Percentiles rank a stretch among this genome's conserved stretches.
Evolutionary conservation across 2,888 invertebrate species (phyloP).

Genomic region (Mimas tiliae): DNA sequence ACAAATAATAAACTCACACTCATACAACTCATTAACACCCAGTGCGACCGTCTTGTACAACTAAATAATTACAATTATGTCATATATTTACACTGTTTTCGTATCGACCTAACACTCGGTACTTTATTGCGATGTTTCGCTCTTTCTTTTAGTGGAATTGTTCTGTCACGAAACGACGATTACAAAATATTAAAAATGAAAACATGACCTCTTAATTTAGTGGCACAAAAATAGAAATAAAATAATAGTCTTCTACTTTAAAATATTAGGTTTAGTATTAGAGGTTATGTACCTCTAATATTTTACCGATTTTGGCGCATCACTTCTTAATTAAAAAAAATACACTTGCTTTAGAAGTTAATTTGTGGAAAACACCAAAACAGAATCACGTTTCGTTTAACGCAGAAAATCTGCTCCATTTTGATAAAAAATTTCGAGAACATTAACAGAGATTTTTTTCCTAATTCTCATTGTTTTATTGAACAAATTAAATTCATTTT

Average conservation of each 20-base stretch:
- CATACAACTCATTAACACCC: constrained; percentile 66
- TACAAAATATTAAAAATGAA: background rate
- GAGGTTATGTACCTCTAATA: background rate
- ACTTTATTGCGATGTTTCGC: constrained; percentile 18
- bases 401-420: background rate
- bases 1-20: constrained; percentile 75
- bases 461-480: background rate
- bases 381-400: constrained; percentile 7
- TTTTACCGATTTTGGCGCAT: background rate
- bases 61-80: constrained; percentile 55
- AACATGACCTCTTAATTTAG: background rate
- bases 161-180: background rate
- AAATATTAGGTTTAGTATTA: too few relatives aligned
- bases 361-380: constrained; percentile 9
- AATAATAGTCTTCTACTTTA: background rate
- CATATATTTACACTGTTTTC: constrained; percentile 23
- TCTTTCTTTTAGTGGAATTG: background rate
- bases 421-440: background rate
- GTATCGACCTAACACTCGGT: constrained; percentile 7
- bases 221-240: background rate
- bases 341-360: background rate
- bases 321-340: background rate
- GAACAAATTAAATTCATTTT: constrained; percentile 14
- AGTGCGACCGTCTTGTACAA: constrained; percentile 59
- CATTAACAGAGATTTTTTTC: background rate